phyloP scores from a whole-genome alignment of 2,113 vertebrate genomes.

The Rhodinocichla rosea region DNA sequence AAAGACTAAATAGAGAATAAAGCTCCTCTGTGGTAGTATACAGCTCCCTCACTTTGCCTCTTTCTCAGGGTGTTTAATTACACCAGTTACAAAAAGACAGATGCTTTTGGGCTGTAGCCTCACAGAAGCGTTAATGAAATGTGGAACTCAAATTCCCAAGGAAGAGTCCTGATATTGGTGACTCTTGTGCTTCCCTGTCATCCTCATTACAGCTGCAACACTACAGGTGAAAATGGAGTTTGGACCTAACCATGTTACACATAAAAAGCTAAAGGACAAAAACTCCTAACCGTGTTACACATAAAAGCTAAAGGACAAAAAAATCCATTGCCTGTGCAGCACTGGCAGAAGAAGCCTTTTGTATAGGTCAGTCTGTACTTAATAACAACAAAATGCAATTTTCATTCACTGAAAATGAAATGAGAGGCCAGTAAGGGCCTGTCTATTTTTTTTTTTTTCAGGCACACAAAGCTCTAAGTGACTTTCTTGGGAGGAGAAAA shows the following conservation, averaged over 20 bases:
- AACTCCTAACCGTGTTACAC: background rate
- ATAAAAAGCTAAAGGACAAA: background rate
- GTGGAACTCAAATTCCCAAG: background rate
- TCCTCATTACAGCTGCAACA: background rate
- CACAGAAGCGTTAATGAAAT: slow-evolving; percentile 14
- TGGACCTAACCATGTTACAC: background rate
- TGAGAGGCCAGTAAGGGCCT: background rate
- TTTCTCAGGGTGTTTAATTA: slow-evolving; percentile 19
- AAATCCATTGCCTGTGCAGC: background rate
- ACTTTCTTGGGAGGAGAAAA: slow-evolving; percentile 46
- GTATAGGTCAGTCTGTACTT: background rate
- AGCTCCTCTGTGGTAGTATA: background rate
- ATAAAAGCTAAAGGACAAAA: background rate
- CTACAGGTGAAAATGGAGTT: background rate
- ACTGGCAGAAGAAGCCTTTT: background rate
- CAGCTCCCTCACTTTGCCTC: background rate
- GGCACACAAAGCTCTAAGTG: background rate
- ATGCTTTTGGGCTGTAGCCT: background rate
- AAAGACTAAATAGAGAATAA: background rate
- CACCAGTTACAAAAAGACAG: background rate
- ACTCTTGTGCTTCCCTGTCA: background rate
- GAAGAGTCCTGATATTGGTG: background rate
- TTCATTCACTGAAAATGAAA: slow-evolving; percentile 34
- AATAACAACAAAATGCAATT: background rate
- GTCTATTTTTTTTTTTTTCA: background rate